These are phyloP conservation scores for Muschampia plurimacula DNA, from an alignment of 2,888 invertebrate genomes.

Conservation along the genomic window DNA sequence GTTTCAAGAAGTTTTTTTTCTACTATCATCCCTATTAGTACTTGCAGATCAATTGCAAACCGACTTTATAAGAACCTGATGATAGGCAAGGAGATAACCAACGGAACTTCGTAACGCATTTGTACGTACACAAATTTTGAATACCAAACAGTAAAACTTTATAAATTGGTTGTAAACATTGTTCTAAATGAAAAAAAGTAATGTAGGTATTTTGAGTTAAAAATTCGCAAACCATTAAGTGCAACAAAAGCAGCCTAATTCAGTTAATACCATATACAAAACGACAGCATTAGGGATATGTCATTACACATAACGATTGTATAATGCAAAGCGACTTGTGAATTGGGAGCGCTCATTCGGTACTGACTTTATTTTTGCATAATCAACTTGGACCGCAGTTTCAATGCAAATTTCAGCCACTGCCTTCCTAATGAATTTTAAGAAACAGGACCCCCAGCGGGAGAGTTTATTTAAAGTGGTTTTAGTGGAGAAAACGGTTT, in stretches of 20 bases:
- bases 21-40: too few species aligned
- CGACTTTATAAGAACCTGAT: too few species aligned
- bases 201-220: neutral
- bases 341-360: slow-evolving; percentile 65
- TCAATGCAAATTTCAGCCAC: slow-evolving; percentile 69
- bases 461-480: slow-evolving; percentile 42
- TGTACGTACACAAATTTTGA: too few species aligned
- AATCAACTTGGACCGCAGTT: slow-evolving; percentile 70
- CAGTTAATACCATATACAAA: slow-evolving; percentile 32
- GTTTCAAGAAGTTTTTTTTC: too few species aligned
- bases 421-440: slow-evolving; percentile 60
- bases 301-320: slow-evolving; percentile 57
- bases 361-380: slow-evolving; percentile 69
- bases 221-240: slow-evolving; percentile 6
- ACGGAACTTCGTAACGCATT: too few species aligned
- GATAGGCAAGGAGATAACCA: too few species aligned
- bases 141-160: too few species aligned
- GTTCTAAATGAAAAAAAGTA: too few species aligned
- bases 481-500: slow-evolving; percentile 29
- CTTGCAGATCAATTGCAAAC: too few species aligned
- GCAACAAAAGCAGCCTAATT: slow-evolving; percentile 16
- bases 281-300: slow-evolving; percentile 51
- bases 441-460: slow-evolving; percentile 50
- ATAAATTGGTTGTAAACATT: too few species aligned
- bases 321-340: slow-evolving; percentile 65